Percentiles rank a stretch among this genome's conserved stretches.
phyloP scores from a whole-genome alignment of 2,113 vertebrate species.

The Cephalopholis sonnerati region DNA sequence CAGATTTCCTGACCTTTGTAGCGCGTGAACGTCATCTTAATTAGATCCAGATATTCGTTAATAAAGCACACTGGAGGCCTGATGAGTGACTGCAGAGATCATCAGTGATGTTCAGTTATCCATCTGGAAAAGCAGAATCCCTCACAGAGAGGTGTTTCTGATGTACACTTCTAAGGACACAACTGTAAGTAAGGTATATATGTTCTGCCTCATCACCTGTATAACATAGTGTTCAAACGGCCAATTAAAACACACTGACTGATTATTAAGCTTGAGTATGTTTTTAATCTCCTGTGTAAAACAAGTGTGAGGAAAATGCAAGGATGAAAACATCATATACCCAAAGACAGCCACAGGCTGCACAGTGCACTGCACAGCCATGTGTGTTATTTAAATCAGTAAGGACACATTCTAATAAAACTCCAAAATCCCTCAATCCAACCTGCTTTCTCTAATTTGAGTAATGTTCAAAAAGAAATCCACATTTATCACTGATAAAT shows the following conservation, averaged over 20 bases:
- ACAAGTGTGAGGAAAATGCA: background rate
- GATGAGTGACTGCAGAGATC: background rate
- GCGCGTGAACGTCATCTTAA: background rate
- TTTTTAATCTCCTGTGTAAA: background rate
- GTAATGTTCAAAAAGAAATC: too few relatives aligned
- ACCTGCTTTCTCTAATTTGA: too few relatives aligned
- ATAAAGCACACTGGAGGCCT: background rate
- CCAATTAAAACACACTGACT: background rate
- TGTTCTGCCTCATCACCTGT: background rate
- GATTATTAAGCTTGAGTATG: background rate
- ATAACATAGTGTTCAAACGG: background rate
- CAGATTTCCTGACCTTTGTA: constrained; percentile 31
- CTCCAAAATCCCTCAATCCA: too few relatives aligned
- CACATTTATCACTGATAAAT: too few relatives aligned
- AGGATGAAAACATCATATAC: background rate
- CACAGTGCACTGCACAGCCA: too few relatives aligned
- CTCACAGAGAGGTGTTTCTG: background rate
- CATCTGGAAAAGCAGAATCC: background rate
- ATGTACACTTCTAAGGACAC: background rate
- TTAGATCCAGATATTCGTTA: background rate
- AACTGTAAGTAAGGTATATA: background rate
- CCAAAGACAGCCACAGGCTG: too few relatives aligned
- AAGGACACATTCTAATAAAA: too few relatives aligned
- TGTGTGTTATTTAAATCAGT: too few relatives aligned
- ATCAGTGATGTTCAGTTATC: background rate